Evolutionary conservation across 2,797 vertebrate genomes (phyloP), one percentile per base, ranked within the genome.

Genomic region (Rhynchotus rufescens): DNA sequence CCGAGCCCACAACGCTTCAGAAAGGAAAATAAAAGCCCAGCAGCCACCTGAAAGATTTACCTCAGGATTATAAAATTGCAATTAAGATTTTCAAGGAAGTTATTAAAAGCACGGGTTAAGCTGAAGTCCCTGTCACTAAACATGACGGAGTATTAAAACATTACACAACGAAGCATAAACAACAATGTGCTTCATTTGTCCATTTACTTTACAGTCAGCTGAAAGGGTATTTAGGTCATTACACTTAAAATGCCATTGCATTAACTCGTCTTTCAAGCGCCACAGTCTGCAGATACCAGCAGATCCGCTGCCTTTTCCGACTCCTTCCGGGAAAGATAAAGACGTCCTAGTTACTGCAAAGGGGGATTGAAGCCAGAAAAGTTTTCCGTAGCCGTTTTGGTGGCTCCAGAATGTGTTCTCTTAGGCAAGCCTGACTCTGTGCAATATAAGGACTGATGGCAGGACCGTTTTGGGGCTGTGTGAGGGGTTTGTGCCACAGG

Each of bases 161-260:
- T 92, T 67, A 94, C 69, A 94, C 64, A 89, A 86, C 51, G 86
- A 89, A 94, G 93, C 84, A 92, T 92, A 92, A 87, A 93, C 84
- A 72, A 34, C 68, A 86, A 73, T 15, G 86, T 69, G 68, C 82
- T 80, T 92, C 83, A 94, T 86, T 91, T 94, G 52, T 82, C 69
- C 90, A 71, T 90, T 96, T 84, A 81, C 78, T 64, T 94, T 92
- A 81, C 62, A 80, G 65, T 86, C 67, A 95, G 65, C 77, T 89
- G 93, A 94, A 76, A 90, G 90, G 84, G 23, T 93, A 87, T 92
- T 93, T 95, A 93, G 95, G 86, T 93, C 84, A 93, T 88, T 80
- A 93, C 54, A 64, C 92, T 82, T 80, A 88, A 97, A 95, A 80
- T 52, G 45, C 67, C 66, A 23, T 52, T 83, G 59, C 65, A 79